A percentile compares a stretch with the other conserved stretches of the same genome.
These are phyloP conservation scores for Silurus lanzhouensis DNA, from an alignment of 2,797 vertebrate species.

Conservation along the genomic window DNA sequence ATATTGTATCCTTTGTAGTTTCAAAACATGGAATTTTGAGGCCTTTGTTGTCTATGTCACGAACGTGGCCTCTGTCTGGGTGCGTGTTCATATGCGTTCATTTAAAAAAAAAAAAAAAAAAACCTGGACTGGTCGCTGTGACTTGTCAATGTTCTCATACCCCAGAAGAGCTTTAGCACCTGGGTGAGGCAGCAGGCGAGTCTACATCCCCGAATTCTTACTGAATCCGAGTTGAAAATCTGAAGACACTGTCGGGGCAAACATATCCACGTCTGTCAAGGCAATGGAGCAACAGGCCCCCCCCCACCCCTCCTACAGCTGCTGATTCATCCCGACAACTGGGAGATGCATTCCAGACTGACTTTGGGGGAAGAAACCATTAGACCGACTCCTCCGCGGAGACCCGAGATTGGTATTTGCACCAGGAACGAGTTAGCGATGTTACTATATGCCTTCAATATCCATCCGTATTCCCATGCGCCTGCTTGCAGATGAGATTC, in stretches of 20 bases:
- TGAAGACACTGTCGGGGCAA: not conserved
- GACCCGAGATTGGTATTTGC: constrained; percentile 46
- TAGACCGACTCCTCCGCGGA: constrained; percentile 40
- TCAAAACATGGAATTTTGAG: not conserved
- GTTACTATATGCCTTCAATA: constrained; percentile 22
- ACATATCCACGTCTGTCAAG: constrained; percentile 20
- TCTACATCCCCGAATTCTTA: not conserved
- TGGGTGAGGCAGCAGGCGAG: constrained; percentile 36
- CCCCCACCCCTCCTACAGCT: constrained; percentile 20
- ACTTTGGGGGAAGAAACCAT: constrained; percentile 45
- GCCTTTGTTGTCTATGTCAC: not conserved
- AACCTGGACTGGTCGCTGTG: not conserved
- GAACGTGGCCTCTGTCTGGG: not conserved
- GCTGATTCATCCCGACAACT: constrained; percentile 53
- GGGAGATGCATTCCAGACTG: constrained; percentile 45
- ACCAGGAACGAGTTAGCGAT: constrained; percentile 29
- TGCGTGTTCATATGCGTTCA: not conserved
- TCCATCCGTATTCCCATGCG: constrained; percentile 22
- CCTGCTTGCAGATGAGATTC: constrained; percentile 15
- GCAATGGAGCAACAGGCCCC: constrained; percentile 19
- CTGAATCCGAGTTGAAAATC: not conserved
- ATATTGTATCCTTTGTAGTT: not conserved
- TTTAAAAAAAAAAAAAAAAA: not conserved
- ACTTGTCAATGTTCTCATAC: constrained; percentile 20
- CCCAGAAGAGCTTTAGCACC: constrained; percentile 31